These are phyloP conservation scores for Synanthedon tipuliformis DNA, from an alignment of 2,888 invertebrate genomes.

Conservation along the genomic window DNA sequence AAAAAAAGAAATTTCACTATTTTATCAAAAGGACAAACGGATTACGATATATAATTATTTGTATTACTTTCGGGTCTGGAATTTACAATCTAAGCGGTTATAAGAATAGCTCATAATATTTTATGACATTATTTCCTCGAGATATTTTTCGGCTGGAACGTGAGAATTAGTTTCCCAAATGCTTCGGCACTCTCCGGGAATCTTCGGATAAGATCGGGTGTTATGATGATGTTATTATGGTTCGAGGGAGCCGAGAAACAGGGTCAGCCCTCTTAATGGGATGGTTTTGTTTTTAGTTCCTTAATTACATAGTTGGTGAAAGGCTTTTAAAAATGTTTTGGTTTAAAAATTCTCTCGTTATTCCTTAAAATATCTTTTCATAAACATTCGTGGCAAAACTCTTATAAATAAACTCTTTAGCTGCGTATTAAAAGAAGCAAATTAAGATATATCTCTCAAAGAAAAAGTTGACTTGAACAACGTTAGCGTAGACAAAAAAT, in stretches of 20 bases:
- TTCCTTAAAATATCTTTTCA: too few species aligned
- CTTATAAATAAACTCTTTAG: too few species aligned
- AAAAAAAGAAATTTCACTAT: too few species aligned
- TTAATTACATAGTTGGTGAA: not conserved
- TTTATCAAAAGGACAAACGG: not conserved
- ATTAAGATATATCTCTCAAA: too few species aligned
- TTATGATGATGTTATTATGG: not conserved
- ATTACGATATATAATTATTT: not conserved
- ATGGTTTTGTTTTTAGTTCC: not conserved
- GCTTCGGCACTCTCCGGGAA: constrained; percentile 1
- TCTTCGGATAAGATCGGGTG: constrained; percentile 1
- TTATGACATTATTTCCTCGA: constrained; percentile 13
- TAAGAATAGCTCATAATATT: constrained; percentile 10
- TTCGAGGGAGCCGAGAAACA: not conserved
- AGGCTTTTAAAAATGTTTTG: too few species aligned
- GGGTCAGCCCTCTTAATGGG: not conserved
- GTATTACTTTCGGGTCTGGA: not conserved
- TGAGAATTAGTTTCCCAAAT: constrained; percentile 1
- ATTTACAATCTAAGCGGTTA: not conserved
- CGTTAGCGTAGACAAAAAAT: too few species aligned
- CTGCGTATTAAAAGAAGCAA: too few species aligned
- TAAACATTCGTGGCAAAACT: too few species aligned
- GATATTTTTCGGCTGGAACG: constrained; percentile 5
- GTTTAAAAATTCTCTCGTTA: too few species aligned
- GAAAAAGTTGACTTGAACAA: too few species aligned